Percentiles rank a stretch among this genome's conserved stretches.
These are phyloP conservation scores for Gandaritis pyraliata DNA, from an alignment of 2,888 invertebrate genomes.

Conservation along the genomic window DNA sequence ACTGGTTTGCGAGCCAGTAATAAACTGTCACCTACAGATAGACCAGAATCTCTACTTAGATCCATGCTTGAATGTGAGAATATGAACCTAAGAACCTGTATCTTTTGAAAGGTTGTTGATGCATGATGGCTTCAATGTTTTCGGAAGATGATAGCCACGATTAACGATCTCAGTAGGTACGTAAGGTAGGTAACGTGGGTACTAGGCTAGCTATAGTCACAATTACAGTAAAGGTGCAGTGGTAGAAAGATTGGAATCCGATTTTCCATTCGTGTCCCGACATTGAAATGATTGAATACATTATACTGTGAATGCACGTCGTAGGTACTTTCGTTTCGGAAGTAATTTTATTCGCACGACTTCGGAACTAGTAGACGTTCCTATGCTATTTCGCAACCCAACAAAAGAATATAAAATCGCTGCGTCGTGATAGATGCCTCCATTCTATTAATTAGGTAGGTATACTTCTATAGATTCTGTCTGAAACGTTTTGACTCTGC, in stretches of 20 bases:
- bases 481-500: conserved; percentile 53
- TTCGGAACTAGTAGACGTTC: conserved; percentile 41
- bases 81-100: no score
- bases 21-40: no score
- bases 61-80: no score
- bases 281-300: conserved; percentile 27
- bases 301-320: conserved; percentile 17
- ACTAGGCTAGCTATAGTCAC: no score
- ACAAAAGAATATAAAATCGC: conserved; percentile 51
- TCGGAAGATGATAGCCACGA: no score
- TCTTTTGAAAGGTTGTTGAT: no score
- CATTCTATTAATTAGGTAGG: conserved; percentile 65
- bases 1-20: no score
- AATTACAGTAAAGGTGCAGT: no score
- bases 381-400: conserved; percentile 47
- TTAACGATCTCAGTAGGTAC: no score
- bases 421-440: conserved; percentile 70
- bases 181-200: no score
- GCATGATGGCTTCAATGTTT: no score
- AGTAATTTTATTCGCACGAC: conserved; percentile 47
- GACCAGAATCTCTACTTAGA: no score
- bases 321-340: conserved; percentile 25
- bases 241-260: conserved; percentile 13
- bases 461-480: conserved; percentile 48
- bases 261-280: conserved; percentile 23